Conservation (phyloP, 2,888 invertebrate genomes). For the Cremastinae sp. region DNA sequence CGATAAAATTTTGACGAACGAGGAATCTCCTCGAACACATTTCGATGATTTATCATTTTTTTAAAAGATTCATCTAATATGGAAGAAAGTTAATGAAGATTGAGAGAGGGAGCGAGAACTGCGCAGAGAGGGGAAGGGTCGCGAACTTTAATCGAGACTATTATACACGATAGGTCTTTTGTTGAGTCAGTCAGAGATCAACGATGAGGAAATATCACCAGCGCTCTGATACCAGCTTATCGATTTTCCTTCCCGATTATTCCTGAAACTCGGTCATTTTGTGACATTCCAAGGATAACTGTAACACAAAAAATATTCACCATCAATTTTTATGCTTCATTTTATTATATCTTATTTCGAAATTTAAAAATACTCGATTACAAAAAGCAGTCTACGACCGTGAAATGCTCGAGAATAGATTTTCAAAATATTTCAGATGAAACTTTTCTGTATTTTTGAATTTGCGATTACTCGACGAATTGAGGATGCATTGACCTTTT, state of each 20-base stretch:
- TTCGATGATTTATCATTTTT: constrained; percentile 51
- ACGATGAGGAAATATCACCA: constrained; percentile 31
- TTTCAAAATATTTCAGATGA: no score
- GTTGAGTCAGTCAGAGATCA: constrained; percentile 17
- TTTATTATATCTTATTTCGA: no score
- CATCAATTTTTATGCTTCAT: neutral
- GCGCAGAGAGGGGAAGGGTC: constrained; percentile 14
- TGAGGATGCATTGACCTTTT: no score
- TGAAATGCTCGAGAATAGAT: no score
- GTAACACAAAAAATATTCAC: constrained; percentile 48
- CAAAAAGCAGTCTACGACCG: no score
- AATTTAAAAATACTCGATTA: no score
- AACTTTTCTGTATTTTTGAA: no score
- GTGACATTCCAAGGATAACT: constrained; percentile 39
- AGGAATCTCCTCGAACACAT: constrained; percentile 18
- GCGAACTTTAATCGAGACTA: constrained; percentile 36
- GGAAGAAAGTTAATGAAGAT: neutral
- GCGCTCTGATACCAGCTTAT: constrained; percentile 2
- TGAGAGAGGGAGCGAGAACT: constrained; percentile 1
- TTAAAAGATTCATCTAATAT: constrained; percentile 21
- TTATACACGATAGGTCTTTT: constrained; percentile 1
- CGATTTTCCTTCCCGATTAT: constrained; percentile 17
- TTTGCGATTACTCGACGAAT: no score
- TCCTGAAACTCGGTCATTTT: constrained; percentile 15
- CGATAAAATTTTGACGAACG: constrained; percentile 7